phyloP scores from a whole-genome alignment of 2,888 invertebrate genomes.

The Parelbella ahira region DNA sequence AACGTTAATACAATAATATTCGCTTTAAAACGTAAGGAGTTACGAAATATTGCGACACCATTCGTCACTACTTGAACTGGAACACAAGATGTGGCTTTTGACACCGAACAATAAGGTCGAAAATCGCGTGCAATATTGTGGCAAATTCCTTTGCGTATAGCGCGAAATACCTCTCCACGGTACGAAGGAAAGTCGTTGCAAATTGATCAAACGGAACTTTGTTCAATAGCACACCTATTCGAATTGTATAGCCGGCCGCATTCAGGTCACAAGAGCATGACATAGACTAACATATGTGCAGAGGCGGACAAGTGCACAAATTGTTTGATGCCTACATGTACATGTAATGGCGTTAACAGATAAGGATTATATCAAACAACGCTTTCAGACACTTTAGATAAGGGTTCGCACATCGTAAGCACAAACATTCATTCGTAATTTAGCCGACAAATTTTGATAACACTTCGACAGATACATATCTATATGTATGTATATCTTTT shows the following conservation, averaged over 20 bases:
- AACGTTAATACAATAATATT: conserved; percentile 15
- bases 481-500: no score
- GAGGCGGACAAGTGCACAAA: no score
- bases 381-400: no score
- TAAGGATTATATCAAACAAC: no score
- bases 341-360: no score
- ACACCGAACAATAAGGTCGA: conserved; percentile 17
- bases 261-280: conserved; percentile 23
- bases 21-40: conserved; percentile 9
- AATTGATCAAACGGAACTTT: conserved; percentile 34
- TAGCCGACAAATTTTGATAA: no score
- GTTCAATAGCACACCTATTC: conserved; percentile 24
- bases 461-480: no score
- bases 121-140: conserved; percentile 22
- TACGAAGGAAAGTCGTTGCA: conserved; percentile 29
- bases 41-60: conserved; percentile 21
- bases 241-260: conserved; percentile 20
- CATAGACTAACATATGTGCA: conserved; percentile 16
- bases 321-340: no score
- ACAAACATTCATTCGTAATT: no score
- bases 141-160: conserved; percentile 30
- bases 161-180: conserved; percentile 26
- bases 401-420: no score
- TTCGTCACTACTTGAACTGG: conserved; percentile 11
- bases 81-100: conserved; percentile 3